Percentiles rank a stretch among this genome's conserved stretches.
Conservation (phyloP, 2,113 vertebrate genomes). For the Cyanoramphus novaezelandiae region DNA sequence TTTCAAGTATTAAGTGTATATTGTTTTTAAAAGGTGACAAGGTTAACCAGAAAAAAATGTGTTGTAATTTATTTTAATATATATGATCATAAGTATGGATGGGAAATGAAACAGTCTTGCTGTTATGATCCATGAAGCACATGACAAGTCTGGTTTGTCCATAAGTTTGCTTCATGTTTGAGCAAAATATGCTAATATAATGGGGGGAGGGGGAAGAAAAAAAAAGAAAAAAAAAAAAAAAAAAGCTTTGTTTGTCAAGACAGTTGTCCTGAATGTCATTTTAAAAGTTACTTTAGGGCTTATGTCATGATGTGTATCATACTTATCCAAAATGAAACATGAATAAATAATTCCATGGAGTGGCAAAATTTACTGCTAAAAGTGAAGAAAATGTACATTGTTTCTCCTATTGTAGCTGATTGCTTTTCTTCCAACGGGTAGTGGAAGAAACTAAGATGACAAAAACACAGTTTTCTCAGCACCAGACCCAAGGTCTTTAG, state of each 20-base stretch:
- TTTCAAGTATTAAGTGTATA: conserved; percentile 69
- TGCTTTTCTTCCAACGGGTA: neutral
- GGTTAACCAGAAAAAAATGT: conserved; percentile 48
- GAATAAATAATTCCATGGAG: conserved; percentile 53
- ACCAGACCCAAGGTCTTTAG: fast-evolving
- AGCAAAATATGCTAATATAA: conserved; percentile 38
- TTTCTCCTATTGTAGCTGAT: neutral
- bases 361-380: conserved; percentile 37
- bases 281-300: conserved; percentile 33
- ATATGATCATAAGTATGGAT: conserved; percentile 41
- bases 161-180: conserved; percentile 35
- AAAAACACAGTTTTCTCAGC: neutral
- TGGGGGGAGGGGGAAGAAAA: neutral
- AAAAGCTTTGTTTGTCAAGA: conserved; percentile 11
- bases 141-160: conserved; percentile 29
- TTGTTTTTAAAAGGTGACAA: conserved; percentile 64
- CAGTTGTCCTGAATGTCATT: conserved; percentile 50
- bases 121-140: conserved; percentile 52
- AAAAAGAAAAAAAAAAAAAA: neutral
- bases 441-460: neutral
- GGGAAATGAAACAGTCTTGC: conserved; percentile 31
- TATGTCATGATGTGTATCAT: conserved; percentile 41
- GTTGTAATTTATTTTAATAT: conserved; percentile 65
- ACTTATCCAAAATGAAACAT: conserved; percentile 30
- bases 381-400: conserved; percentile 6